phyloP scores from a whole-genome alignment of 1,140 invertebrate species.

The Aethina tumida region DNA sequence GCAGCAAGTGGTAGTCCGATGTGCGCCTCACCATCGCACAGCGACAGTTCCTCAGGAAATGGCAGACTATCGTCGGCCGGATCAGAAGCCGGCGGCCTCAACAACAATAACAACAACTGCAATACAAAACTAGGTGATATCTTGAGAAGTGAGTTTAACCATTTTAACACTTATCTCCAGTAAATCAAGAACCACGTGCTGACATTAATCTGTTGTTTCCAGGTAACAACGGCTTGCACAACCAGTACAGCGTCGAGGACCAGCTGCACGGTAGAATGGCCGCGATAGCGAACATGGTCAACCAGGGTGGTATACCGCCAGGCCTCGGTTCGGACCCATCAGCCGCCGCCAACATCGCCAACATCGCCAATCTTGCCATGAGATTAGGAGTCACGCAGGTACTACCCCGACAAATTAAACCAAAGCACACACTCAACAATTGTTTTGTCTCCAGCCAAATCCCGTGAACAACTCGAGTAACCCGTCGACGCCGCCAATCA shows the following conservation, averaged over 20 bases:
- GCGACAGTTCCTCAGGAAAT: constrained; percentile 70
- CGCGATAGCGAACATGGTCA: constrained; percentile 59
- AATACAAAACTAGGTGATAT: constrained; percentile 61
- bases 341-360: constrained; percentile 49
- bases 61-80: constrained; percentile 66
- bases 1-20: constrained; percentile 44
- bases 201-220: constrained; percentile 7
- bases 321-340: constrained; percentile 34
- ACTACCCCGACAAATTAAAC: constrained; percentile 7
- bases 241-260: constrained; percentile 59
- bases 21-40: constrained; percentile 72
- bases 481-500: constrained; percentile 34
- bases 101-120: constrained; percentile 62
- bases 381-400: constrained; percentile 48
- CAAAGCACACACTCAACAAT: constrained; percentile 3
- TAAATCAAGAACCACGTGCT: background rate
- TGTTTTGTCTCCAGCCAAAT: constrained; percentile 26
- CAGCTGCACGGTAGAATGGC: constrained; percentile 64
- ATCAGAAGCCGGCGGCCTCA: constrained; percentile 56
- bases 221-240: constrained; percentile 38
- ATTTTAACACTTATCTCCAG: constrained; percentile 4
- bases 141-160: constrained; percentile 40
- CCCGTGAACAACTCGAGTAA: constrained; percentile 34
- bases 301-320: constrained; percentile 42
- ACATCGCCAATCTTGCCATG: constrained; percentile 71